Evolutionary conservation across 2,888 invertebrate genomes (phyloP).

Genomic region (Sesia apiformis): DNA sequence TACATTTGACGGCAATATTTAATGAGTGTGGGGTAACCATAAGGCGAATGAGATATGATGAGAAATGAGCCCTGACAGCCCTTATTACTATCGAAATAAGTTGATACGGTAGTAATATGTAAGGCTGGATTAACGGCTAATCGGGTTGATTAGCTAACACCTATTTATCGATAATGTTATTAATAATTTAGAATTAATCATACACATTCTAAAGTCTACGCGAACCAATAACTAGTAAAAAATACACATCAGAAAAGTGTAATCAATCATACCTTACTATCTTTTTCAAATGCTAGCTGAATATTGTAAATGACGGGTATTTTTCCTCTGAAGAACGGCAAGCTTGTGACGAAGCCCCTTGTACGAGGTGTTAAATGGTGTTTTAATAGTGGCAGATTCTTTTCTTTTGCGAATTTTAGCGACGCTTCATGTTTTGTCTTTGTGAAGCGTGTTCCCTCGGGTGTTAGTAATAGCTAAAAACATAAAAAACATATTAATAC

Average conservation of each 20-base stretch:
- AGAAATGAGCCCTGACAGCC: no score
- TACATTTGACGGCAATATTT: no score
- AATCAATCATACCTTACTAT: conserved; percentile 60
- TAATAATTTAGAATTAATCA: no score
- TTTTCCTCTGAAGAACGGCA: conserved; percentile 86
- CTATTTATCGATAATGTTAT: no score
- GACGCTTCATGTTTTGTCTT: conserved; percentile 90
- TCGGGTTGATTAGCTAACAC: no score
- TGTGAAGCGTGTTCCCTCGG: conserved; percentile 96
- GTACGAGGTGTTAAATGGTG: conserved; percentile 95
- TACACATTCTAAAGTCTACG: no score
- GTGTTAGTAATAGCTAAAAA: conserved; percentile 86
- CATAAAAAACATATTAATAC: background rate
- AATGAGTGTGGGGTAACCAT: no score
- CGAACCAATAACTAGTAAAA: background rate
- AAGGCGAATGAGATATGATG: no score
- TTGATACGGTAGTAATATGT: background rate
- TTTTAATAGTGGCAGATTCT: conserved; percentile 88
- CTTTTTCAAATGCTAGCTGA: conserved; percentile 80
- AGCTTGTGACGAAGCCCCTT: conserved; percentile 92
- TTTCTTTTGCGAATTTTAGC: conserved; percentile 88
- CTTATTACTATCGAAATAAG: background rate
- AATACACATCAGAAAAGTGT: background rate
- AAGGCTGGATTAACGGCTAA: background rate
- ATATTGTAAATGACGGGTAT: conserved; percentile 90